These are phyloP conservation scores for Dendrolimus houi DNA, from an alignment of 2,888 invertebrate species.

Conservation along the genomic window DNA sequence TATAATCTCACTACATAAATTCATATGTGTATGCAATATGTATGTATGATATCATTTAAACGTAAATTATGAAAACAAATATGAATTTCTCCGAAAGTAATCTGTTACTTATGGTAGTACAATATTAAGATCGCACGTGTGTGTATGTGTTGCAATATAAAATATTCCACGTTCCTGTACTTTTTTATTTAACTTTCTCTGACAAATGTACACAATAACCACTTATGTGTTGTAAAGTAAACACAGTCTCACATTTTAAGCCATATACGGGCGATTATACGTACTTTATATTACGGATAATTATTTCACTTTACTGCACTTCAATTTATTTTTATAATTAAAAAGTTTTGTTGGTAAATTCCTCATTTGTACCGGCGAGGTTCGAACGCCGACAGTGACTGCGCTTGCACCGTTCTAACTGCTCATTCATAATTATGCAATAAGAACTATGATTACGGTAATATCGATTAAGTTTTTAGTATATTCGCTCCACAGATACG, in stretches of 20 bases:
- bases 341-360: constrained; percentile 3
- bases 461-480: constrained; percentile 38
- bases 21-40: too few species aligned
- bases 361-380: constrained; percentile 33
- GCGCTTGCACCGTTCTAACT: constrained; percentile 31
- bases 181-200: too few species aligned
- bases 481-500: constrained; percentile 9
- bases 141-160: too few species aligned
- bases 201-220: too few species aligned
- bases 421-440: constrained; percentile 52
- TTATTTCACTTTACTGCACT: constrained; percentile 3
- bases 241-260: background rate
- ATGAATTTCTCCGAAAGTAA: too few species aligned
- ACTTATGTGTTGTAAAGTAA: background rate
- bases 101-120: too few species aligned
- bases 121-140: too few species aligned
- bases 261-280: background rate
- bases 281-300: background rate
- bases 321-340: constrained; percentile 3
- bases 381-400: constrained; percentile 37
- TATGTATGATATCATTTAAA: too few species aligned
- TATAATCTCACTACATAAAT: too few species aligned
- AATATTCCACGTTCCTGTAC: too few species aligned
- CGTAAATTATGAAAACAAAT: too few species aligned
- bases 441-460: constrained; percentile 40